Evolutionary conservation across 2,888 invertebrate genomes (phyloP).

Genomic region (Parnassius glacialis): DNA sequence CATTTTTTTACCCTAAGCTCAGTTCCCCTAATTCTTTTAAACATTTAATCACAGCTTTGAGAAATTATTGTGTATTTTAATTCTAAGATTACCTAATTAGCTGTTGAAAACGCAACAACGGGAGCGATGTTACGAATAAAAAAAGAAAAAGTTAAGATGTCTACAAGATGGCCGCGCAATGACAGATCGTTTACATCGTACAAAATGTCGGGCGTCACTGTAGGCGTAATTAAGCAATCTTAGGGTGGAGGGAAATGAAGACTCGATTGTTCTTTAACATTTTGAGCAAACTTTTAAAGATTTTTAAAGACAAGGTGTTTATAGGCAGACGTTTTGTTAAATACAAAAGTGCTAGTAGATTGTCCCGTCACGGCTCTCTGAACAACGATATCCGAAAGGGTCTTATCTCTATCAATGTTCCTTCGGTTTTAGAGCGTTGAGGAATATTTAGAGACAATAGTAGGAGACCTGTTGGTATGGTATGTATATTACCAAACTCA

Average conservation of each 20-base stretch:
- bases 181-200: conserved; percentile 74
- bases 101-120: conserved; percentile 42
- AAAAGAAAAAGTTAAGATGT: conserved; percentile 46
- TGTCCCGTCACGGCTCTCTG: too few species aligned
- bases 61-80: conserved; percentile 33
- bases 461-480: too few species aligned
- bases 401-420: too few species aligned
- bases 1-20: background rate
- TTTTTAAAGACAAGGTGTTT: background rate
- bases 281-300: conserved; percentile 6
- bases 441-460: too few species aligned
- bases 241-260: conserved; percentile 39
- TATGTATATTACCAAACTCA: too few species aligned
- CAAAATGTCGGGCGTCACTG: conserved; percentile 64
- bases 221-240: conserved; percentile 47
- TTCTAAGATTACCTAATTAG: conserved; percentile 45
- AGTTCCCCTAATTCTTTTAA: conserved; percentile 33
- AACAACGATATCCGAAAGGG: too few species aligned
- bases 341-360: too few species aligned
- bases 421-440: too few species aligned
- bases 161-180: conserved; percentile 50
- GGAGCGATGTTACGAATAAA: conserved; percentile 42
- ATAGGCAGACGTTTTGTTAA: too few species aligned
- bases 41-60: conserved; percentile 18
- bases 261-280: conserved; percentile 33